phyloP scores from a whole-genome alignment of 2,888 invertebrate genomes.

The Sinodicranocentrus sp. region DNA sequence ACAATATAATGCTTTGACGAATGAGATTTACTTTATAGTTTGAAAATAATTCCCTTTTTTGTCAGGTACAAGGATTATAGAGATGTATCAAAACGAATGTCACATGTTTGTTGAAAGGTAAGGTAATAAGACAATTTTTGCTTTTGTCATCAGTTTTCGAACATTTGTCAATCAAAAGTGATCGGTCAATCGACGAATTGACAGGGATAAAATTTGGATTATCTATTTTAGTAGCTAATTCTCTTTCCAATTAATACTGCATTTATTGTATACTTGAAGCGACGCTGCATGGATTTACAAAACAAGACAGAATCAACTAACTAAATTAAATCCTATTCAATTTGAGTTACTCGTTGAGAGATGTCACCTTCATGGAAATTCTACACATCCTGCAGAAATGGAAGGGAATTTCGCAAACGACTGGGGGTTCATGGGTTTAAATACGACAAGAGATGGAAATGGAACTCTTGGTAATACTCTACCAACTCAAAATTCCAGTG shows the following conservation, averaged over 20 bases:
- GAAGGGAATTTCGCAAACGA: background rate
- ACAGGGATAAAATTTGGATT: background rate
- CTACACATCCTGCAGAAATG: background rate
- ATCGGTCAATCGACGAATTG: background rate
- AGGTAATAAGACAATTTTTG: background rate
- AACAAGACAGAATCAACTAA: constrained; percentile 62
- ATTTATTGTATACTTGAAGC: constrained; percentile 42
- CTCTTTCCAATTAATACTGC: background rate
- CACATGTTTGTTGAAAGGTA: constrained; percentile 51
- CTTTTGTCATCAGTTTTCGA: background rate
- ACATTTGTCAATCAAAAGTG: background rate
- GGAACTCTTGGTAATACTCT: background rate
- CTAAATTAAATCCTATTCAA: constrained; percentile 71
- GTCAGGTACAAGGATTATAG: constrained; percentile 34
- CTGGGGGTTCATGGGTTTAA: too few species aligned
- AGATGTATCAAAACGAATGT: constrained; percentile 50
- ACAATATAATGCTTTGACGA: too few species aligned
- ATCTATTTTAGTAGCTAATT: background rate
- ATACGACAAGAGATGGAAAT: too few species aligned
- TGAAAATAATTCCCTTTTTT: background rate
- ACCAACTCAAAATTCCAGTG: constrained; percentile 4
- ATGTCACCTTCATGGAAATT: constrained; percentile 55
- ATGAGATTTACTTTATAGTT: too few species aligned
- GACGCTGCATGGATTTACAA: constrained; percentile 72
- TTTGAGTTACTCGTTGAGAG: constrained; percentile 73